Conservation (phyloP, 2,888 invertebrate species). For the Anodontia alba region DNA sequence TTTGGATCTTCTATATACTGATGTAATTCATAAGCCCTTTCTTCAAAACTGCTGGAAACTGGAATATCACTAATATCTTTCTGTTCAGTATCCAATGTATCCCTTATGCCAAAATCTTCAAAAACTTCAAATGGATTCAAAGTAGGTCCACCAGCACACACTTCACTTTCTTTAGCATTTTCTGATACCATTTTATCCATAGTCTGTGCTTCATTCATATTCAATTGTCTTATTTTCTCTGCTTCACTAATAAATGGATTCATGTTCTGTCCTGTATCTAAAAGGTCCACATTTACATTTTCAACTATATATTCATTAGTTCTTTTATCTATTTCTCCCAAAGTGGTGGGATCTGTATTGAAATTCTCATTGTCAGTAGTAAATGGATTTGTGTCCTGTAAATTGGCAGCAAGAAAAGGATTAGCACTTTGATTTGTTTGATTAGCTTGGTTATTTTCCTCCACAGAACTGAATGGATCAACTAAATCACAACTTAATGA, state of each 20-base stretch:
- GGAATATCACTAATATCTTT: neutral
- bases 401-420: neutral
- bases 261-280: neutral
- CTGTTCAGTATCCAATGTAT: neutral
- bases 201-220: neutral
- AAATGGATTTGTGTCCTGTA: neutral
- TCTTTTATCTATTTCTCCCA: neutral
- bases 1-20: conserved; percentile 8
- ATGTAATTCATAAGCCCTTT: neutral
- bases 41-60: neutral
- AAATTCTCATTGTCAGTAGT: neutral
- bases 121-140: neutral
- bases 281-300: neutral
- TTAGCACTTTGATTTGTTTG: neutral
- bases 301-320: neutral
- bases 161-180: neutral
- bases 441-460: conserved; percentile 3
- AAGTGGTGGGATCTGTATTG: neutral
- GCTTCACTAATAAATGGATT: conserved; percentile 1
- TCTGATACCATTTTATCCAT: neutral
- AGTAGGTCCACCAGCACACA: neutral
- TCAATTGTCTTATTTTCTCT: conserved; percentile 2
- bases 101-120: neutral
- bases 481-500: conserved; percentile 49
- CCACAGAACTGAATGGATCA: conserved; percentile 44